These are phyloP conservation scores for Parascotia fuliginaria DNA, from an alignment of 2,888 invertebrate species.

Conservation along the genomic window DNA sequence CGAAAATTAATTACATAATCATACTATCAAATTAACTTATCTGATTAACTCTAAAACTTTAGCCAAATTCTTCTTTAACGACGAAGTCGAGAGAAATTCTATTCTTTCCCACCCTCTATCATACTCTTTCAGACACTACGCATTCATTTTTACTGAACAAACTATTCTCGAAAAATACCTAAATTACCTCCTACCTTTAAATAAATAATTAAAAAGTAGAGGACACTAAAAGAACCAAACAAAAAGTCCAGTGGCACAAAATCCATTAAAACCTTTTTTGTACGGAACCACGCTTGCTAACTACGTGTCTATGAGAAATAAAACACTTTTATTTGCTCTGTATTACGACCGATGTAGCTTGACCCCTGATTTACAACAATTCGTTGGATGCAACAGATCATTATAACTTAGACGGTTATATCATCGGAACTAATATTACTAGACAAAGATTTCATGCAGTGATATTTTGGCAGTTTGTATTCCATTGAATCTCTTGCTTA, in stretches of 20 bases:
- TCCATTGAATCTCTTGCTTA: slow-evolving; percentile 26
- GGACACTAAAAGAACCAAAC: slow-evolving; percentile 1
- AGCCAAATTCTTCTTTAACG: too few species aligned
- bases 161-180: too few species aligned
- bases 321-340: slow-evolving; percentile 49
- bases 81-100: too few species aligned
- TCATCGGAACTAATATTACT: slow-evolving; percentile 42
- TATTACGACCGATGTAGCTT: slow-evolving; percentile 24
- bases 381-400: slow-evolving; percentile 16
- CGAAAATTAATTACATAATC: too few species aligned
- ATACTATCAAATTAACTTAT: too few species aligned
- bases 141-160: too few species aligned
- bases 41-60: too few species aligned
- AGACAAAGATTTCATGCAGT: slow-evolving; percentile 3
- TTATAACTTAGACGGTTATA: slow-evolving; percentile 43
- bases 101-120: too few species aligned
- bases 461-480: not conserved
- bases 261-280: slow-evolving; percentile 39
- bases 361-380: slow-evolving; percentile 14
- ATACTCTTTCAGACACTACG: too few species aligned
- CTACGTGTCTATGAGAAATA: slow-evolving; percentile 29
- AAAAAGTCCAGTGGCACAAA: slow-evolving; percentile 19
- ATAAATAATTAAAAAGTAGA: not conserved
- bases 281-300: slow-evolving; percentile 48
- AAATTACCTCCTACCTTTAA: not conserved